Base-by-base conservation (phyloP, 2,113 vertebrate genomes). In the Hypocryptadius cinnamomeus region DNA sequence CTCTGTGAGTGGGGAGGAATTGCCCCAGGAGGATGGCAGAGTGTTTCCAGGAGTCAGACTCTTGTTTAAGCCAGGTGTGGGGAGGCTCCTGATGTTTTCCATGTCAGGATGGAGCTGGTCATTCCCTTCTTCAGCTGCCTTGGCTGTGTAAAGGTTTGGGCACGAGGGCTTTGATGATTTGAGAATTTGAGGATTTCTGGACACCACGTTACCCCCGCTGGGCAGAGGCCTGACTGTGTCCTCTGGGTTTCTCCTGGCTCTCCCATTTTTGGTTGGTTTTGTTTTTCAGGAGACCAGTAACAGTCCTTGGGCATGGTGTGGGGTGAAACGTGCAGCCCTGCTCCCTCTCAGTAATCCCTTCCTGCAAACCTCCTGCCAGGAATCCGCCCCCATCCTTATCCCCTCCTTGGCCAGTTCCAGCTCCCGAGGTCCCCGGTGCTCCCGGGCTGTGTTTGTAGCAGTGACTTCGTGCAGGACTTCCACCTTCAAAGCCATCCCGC, bases 201-300 rank as follows among this genome's bases (percentile, higher is more conserved):
- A 6, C 1, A 1, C 54, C 23, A 3, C 0, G 0, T n/a, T 42
- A 24, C 53, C 21, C 27, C 19, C 2, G 0, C 25, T 25, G 40
- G 7, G 50, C 70, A 30, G 27, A 57, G 51, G 2, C 56, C 85
- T 40, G 42, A 1, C 68, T 5, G 24, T 1, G 12, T 27, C 28
- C 13, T 45, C 61, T 21, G 73, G 13, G 1, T 15, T 81, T n/a
- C 50, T 77, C 31, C 56, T 74, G 47, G 70, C 20, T 78, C 11
- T 44, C 65, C 9, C 1, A 0, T 45, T 81, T 70, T 57, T 5
- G 31, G 42, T 48, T 39, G 47, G 40, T 3, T 87, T 79, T 66
- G 50, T 33, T 57, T 63, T 53, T 30, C 70, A 42, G 73, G 35
- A 51, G 42, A 11, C 8, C 24, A 6, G 0, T 24, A 8, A 30